A percentile compares a stretch with the other conserved stretches of the same genome.
phyloP scores from a whole-genome alignment of 2,113 vertebrate genomes.

The Dicaeum eximium region DNA sequence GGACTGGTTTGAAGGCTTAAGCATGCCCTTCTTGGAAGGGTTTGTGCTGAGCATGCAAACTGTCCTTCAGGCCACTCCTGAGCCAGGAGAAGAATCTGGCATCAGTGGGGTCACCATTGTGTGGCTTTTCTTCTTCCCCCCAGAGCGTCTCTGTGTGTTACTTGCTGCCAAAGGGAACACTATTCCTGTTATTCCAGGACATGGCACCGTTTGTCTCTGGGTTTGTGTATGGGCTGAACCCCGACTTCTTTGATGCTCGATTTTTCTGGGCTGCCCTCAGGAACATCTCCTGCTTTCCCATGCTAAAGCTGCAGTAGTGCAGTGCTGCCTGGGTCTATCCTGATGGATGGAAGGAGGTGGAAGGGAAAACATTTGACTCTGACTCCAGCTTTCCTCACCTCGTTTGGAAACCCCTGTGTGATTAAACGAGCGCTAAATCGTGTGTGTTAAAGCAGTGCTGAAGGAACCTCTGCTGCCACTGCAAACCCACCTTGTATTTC shows the following conservation, averaged over 20 bases:
- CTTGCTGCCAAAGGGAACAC: background rate
- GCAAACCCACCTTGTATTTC: background rate
- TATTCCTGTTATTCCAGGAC: background rate
- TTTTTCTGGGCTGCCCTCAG: background rate
- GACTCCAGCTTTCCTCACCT: background rate
- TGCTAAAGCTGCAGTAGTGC: background rate
- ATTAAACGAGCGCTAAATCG: fast-evolving
- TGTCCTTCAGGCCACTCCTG: background rate
- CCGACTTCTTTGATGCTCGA: background rate
- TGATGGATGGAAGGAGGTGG: background rate
- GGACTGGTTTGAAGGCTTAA: background rate
- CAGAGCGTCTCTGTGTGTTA: background rate
- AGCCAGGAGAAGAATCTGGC: background rate
- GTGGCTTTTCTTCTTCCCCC: background rate
- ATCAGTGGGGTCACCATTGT: background rate
- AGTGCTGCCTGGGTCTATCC: background rate
- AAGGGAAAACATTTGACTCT: background rate
- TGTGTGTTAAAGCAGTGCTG: background rate
- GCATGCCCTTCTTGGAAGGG: background rate
- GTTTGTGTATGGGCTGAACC: background rate
- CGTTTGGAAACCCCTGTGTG: background rate
- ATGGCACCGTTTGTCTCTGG: background rate
- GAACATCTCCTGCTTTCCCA: background rate
- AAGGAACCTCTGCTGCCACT: background rate
- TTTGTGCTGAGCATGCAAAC: background rate